These are phyloP conservation scores for Caenorhabditis sp. DNA, from an alignment of 2,888 invertebrate genomes.

Conservation along the genomic window DNA sequence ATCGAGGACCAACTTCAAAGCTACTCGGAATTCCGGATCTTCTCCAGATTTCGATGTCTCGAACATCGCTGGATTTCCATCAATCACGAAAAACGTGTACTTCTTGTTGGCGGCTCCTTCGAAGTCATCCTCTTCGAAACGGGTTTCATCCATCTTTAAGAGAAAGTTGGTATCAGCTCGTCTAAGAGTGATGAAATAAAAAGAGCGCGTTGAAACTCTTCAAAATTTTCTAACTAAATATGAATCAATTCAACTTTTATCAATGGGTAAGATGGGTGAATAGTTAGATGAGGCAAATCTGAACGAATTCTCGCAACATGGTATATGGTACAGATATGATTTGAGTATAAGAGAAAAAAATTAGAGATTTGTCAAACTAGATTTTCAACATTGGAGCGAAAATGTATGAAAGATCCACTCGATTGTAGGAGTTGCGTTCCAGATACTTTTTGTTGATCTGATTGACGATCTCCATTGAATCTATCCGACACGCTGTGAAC, in stretches of 20 bases:
- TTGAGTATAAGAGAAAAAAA: conserved; percentile 9
- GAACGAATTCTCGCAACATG: conserved; percentile 19
- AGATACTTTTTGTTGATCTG: conserved; percentile 63
- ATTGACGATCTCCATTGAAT: conserved; percentile 35
- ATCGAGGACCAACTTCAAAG: conserved; percentile 49
- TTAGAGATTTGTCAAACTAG: conserved; percentile 1
- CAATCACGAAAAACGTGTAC: conserved; percentile 67
- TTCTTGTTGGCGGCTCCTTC: conserved; percentile 54
- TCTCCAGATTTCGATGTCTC: conserved; percentile 38
- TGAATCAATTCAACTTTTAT: conserved; percentile 10
- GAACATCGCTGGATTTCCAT: conserved; percentile 64
- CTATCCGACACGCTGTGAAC: conserved; percentile 27
- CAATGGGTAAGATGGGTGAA: conserved; percentile 14
- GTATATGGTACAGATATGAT: conserved; percentile 48
- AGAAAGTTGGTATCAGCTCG: neutral
- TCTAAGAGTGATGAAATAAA: neutral
- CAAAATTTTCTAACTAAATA: neutral
- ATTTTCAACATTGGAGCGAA: conserved; percentile 75
- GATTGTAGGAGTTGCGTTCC: conserved; percentile 70
- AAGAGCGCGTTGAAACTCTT: neutral
- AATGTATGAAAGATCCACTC: conserved; percentile 73
- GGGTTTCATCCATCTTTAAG: conserved; percentile 43
- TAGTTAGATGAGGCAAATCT: neutral
- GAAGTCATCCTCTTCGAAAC: conserved; percentile 45
- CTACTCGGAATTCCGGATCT: conserved; percentile 25